Evolutionary conservation across 2,888 invertebrate genomes (phyloP).

Genomic region (Capitulum mitella): DNA sequence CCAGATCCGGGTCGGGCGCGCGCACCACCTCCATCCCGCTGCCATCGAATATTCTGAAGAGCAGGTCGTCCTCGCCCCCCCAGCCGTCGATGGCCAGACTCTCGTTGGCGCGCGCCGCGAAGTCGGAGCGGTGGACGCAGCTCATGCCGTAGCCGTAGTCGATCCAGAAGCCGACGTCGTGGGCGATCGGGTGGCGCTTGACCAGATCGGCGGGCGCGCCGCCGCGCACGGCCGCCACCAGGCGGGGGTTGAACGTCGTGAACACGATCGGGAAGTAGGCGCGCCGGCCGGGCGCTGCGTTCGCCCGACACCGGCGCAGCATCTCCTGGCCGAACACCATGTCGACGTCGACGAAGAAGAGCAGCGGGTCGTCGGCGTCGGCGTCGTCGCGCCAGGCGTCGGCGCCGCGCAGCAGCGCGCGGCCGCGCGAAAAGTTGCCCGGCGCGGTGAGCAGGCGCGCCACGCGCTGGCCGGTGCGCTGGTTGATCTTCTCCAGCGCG

Average conservation of each 20-base stretch:
- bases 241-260: conserved; percentile 71
- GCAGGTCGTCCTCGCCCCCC: conserved; percentile 71
- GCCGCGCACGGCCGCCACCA: no score
- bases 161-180: conserved; percentile 71
- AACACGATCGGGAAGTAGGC: conserved; percentile 75
- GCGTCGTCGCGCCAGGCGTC: not conserved
- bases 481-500: not conserved
- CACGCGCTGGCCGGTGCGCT: not conserved
- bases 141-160: conserved; percentile 77
- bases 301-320: conserved; percentile 54
- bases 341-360: conserved; percentile 74
- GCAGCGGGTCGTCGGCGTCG: conserved; percentile 53
- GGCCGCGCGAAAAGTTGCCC: not conserved
- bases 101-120: conserved; percentile 44
- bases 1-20: not conserved
- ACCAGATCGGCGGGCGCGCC: no score
- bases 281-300: conserved; percentile 47
- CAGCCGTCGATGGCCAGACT: conserved; percentile 59
- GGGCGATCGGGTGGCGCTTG: conserved; percentile 49
- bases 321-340: conserved; percentile 65
- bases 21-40: not conserved
- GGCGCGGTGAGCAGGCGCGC: not conserved
- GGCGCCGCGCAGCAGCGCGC: conserved; percentile 49
- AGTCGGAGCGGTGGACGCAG: conserved; percentile 69
- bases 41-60: conserved; percentile 47